Evolutionary conservation across 2,888 invertebrate genomes (phyloP).

Genomic region (Rhagophthalmus giganteus): DNA sequence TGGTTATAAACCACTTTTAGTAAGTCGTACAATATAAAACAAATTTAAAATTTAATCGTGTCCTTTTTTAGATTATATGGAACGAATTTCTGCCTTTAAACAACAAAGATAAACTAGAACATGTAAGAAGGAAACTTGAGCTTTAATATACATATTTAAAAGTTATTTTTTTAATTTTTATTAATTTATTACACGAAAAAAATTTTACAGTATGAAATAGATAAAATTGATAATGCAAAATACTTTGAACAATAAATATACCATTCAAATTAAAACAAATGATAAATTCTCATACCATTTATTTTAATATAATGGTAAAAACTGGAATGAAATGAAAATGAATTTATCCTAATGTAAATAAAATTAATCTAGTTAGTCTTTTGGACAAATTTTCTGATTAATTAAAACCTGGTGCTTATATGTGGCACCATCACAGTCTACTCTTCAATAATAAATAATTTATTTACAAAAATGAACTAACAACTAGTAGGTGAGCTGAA

Average conservation of each 20-base stretch:
- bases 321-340: background rate
- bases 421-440: background rate
- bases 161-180: background rate
- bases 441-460: background rate
- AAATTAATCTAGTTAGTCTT: background rate
- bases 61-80: slow-evolving; percentile 41
- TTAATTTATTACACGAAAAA: no score
- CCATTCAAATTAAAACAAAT: no score
- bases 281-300: no score
- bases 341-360: background rate
- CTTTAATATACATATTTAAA: no score
- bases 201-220: no score
- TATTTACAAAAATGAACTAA: slow-evolving; percentile 25
- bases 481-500: slow-evolving; percentile 36
- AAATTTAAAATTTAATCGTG: background rate
- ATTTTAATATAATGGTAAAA: background rate
- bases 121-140: background rate
- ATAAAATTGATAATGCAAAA: no score
- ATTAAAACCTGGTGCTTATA: background rate
- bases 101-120: background rate
- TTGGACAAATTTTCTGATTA: no score
- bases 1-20: slow-evolving; percentile 63
- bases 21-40: slow-evolving; percentile 47
- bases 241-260: no score
- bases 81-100: slow-evolving; percentile 30